phyloP scores from a whole-genome alignment of 2,113 vertebrate species.

The Forbesichthys agassizii region DNA sequence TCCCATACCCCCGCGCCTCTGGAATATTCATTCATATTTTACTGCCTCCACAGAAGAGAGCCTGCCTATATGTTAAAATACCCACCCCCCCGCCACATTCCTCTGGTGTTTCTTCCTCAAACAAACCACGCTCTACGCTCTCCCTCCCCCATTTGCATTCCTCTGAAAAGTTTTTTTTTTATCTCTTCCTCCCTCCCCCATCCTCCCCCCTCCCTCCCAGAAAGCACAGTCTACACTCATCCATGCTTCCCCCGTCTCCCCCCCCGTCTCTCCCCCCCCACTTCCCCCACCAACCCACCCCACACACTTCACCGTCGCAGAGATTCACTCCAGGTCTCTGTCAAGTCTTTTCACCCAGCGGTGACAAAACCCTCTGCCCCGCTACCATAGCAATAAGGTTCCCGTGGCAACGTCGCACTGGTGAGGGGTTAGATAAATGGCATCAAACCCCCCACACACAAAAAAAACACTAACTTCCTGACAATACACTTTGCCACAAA shows the following conservation, averaged over 20 bases:
- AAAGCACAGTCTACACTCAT: no score
- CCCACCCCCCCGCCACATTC: not conserved
- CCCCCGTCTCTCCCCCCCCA: no score
- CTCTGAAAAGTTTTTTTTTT: slow-evolving; percentile 53
- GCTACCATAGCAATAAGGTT: slow-evolving; percentile 70
- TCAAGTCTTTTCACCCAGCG: slow-evolving; percentile 64
- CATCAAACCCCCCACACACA: slow-evolving; percentile 12
- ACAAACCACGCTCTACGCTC: no score
- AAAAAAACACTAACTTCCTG: not conserved
- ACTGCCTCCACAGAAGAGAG: slow-evolving; percentile 38
- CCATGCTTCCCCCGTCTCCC: slow-evolving; percentile 37
- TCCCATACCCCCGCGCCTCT: slow-evolving; percentile 44
- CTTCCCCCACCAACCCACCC: no score
- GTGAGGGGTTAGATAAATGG: slow-evolving; percentile 20
- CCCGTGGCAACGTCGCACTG: slow-evolving; percentile 55
- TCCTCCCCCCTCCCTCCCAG: slow-evolving; percentile 24
- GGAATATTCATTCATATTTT: slow-evolving; percentile 71
- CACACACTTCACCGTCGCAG: slow-evolving; percentile 16
- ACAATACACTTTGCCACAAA: not conserved
- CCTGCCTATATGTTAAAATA: slow-evolving; percentile 32
- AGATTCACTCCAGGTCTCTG: slow-evolving; percentile 26
- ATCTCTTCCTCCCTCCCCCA: slow-evolving; percentile 49
- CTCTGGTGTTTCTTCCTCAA: not conserved
- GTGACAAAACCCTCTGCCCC: slow-evolving; percentile 61
- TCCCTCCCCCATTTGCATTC: slow-evolving; percentile 56